Conservation (phyloP, 2,113 vertebrate species). For the Bos taurus region DNA sequence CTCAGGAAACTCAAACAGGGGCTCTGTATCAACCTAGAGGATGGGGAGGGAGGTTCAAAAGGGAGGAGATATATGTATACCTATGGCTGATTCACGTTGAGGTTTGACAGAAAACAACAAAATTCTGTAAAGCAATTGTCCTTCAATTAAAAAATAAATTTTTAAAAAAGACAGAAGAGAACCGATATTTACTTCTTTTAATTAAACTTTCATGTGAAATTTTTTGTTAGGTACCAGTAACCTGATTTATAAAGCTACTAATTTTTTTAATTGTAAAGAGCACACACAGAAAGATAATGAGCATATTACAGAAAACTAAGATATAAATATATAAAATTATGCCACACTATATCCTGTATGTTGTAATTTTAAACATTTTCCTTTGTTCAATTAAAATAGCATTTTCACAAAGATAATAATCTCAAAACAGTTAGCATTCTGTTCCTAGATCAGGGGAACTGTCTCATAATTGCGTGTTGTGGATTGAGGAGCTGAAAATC, state of each 20-base stretch:
- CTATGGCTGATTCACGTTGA: background rate
- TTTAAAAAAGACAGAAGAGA: background rate
- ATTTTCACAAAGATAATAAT: background rate
- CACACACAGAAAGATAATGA: background rate
- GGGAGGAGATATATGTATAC: background rate
- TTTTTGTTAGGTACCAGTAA: background rate
- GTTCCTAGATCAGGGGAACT: background rate
- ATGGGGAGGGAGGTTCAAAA: background rate
- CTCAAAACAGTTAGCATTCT: background rate
- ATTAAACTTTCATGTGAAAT: background rate
- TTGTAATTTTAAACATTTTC: constrained; percentile 2
- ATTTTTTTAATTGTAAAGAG: background rate
- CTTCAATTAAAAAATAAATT: background rate
- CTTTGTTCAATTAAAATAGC: background rate
- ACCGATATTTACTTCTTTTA: background rate
- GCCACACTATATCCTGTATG: background rate
- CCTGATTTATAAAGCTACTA: background rate
- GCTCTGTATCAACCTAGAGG: background rate
- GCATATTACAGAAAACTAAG: background rate
- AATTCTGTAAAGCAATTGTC: background rate
- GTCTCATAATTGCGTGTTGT: background rate
- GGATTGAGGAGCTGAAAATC: background rate
- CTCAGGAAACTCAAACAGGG: background rate
- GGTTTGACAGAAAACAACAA: background rate
- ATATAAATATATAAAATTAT: background rate